Conservation (phyloP, 2,888 invertebrate genomes). For the Mantis religiosa region DNA sequence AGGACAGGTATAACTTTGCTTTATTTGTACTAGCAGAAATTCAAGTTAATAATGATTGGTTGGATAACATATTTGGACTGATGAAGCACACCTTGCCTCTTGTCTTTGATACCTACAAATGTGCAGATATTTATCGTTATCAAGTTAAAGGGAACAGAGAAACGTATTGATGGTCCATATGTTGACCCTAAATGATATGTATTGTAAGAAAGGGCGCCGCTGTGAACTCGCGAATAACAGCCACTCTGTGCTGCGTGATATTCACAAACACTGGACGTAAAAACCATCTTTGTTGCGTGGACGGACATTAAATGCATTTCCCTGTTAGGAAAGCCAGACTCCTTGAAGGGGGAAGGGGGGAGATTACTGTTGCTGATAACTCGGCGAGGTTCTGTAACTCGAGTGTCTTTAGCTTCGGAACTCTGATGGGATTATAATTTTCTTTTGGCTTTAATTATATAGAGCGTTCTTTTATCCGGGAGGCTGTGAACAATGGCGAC, state of each 20-base stretch:
- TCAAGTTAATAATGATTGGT: no score
- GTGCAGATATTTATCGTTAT: no score
- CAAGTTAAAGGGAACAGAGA: no score
- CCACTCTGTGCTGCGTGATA: neutral
- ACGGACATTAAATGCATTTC: neutral
- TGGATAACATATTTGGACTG: no score
- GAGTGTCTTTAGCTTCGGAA: neutral
- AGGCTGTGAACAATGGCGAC: neutral
- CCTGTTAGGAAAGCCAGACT: neutral
- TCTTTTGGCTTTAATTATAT: conserved; percentile 14
- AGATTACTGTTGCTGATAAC: neutral
- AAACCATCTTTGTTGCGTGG: neutral
- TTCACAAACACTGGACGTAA: neutral
- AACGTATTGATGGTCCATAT: no score
- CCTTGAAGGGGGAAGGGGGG: neutral
- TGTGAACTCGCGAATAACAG: neutral
- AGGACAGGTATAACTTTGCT: no score
- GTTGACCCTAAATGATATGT: no score
- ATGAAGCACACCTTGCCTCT: no score
- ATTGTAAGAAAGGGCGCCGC: no score
- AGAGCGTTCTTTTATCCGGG: conserved; percentile 14
- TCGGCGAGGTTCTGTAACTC: neutral
- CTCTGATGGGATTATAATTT: conserved; percentile 12
- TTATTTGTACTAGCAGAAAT: no score
- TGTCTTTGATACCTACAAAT: no score